phyloP scores from a whole-genome alignment of 2,113 vertebrate species.

The Cyphomyrus plagiostoma region DNA sequence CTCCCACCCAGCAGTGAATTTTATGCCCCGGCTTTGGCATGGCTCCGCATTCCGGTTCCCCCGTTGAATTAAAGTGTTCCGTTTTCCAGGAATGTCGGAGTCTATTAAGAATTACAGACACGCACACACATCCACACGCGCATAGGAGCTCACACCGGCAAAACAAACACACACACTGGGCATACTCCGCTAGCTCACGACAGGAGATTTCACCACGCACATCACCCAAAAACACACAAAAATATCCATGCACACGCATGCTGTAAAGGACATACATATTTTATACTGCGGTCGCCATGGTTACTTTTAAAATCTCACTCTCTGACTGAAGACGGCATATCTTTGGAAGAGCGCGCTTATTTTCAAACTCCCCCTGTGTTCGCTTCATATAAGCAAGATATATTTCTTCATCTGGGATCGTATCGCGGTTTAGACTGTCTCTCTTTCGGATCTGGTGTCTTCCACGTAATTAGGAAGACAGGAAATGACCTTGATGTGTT shows the following conservation, averaged over 20 bases:
- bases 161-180: not conserved
- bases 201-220: not conserved
- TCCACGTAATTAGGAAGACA: slow-evolving; percentile 8
- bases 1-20: slow-evolving; percentile 30
- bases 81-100: slow-evolving; percentile 21
- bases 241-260: not conserved
- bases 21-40: slow-evolving; percentile 43
- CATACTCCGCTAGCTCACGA: not conserved
- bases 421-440: not conserved
- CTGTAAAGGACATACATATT: slow-evolving; percentile 11
- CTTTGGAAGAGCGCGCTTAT: slow-evolving; percentile 19
- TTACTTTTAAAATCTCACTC: slow-evolving; percentile 13
- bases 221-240: slow-evolving; percentile 11
- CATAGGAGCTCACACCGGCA: not conserved
- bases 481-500: slow-evolving; percentile 24
- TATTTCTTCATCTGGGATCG: slow-evolving; percentile 8
- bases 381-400: slow-evolving; percentile 20
- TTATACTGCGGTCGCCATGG: slow-evolving; percentile 18
- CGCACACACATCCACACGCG: not conserved
- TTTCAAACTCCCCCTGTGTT: not conserved
- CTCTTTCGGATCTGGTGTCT: not conserved
- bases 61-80: slow-evolving; percentile 35
- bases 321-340: slow-evolving; percentile 13
- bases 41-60: slow-evolving; percentile 36
- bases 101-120: slow-evolving; percentile 15